Percentiles rank a stretch among this genome's conserved stretches.
These are phyloP conservation scores for Pseudomyrmex gracilis DNA, from an alignment of 1,140 invertebrate species.

Conservation along the genomic window DNA sequence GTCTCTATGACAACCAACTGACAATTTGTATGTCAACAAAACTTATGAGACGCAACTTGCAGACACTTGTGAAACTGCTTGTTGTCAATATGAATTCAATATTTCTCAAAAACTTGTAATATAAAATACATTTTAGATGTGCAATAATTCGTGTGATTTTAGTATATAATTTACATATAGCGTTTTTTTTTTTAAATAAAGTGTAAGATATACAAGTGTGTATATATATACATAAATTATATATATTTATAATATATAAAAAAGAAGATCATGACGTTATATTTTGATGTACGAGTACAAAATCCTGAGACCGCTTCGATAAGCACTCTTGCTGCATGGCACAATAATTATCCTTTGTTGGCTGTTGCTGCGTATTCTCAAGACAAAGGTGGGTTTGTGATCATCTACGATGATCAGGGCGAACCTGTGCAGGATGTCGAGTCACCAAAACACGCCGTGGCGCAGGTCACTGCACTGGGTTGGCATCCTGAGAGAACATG, in stretches of 20 bases:
- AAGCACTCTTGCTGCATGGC: constrained; percentile 92
- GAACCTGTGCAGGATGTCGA: constrained; percentile 92
- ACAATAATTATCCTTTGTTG: constrained; percentile 91
- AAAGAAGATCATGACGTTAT: constrained; percentile 88
- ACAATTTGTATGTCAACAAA: no score
- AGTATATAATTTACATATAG: no score
- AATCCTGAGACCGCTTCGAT: constrained; percentile 89
- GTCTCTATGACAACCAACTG: no score
- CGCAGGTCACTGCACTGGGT: constrained; percentile 91
- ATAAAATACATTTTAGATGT: no score
- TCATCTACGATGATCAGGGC: constrained; percentile 95
- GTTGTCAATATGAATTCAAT: no score
- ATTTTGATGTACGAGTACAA: constrained; percentile 91
- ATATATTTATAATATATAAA: neutral
- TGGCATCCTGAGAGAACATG: constrained; percentile 96
- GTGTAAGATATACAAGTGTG: neutral
- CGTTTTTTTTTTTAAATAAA: neutral
- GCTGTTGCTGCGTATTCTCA: constrained; percentile 94
- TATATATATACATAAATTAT: constrained; percentile 12
- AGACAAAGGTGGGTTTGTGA: constrained; percentile 94
- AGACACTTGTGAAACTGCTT: no score
- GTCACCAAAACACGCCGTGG: constrained; percentile 89
- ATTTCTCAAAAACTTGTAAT: no score
- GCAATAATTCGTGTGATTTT: no score
- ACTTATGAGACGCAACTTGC: no score